phyloP scores from a whole-genome alignment of 37 sponge, comb jelly and placozoan genomes.

The Eunapius fragilis region DNA sequence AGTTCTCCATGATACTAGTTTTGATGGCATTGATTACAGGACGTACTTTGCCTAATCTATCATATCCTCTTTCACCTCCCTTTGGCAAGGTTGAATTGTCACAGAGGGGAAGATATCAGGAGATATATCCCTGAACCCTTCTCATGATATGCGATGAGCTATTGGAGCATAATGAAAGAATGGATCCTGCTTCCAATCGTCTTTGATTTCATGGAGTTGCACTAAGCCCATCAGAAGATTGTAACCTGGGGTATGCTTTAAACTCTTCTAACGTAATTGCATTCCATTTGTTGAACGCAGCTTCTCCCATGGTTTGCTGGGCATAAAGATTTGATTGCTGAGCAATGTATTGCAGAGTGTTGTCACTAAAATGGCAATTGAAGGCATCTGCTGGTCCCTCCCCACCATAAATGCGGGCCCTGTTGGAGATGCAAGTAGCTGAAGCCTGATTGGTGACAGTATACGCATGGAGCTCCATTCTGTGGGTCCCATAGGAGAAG shows the following conservation, averaged over 20 bases:
- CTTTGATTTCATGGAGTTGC: too few relatives aligned
- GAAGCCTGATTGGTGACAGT: too few relatives aligned
- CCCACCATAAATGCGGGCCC: too few relatives aligned
- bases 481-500: too few relatives aligned
- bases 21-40: neutral
- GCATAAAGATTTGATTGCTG: constrained; percentile 22
- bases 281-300: neutral
- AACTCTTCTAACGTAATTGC: constrained; percentile 8
- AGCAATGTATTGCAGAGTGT: neutral
- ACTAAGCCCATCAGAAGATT: too few relatives aligned
- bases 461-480: too few relatives aligned
- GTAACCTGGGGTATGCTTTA: constrained; percentile 27
- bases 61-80: constrained; percentile 12
- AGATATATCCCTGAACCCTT: constrained; percentile 18
- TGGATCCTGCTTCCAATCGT: too few relatives aligned
- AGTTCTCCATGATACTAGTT: neutral
- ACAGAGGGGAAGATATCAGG: constrained; percentile 29
- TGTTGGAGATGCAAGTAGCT: too few relatives aligned
- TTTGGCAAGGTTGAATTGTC: constrained; percentile 18
- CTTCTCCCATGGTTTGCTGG: constrained; percentile 11
- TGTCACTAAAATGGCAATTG: too few relatives aligned
- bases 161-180: too few relatives aligned
- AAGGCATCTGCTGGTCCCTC: too few relatives aligned
- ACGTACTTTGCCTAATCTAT: constrained; percentile 22
- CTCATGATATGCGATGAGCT: too few relatives aligned